Percentiles rank a stretch among this genome's conserved stretches.
phyloP scores from a whole-genome alignment of 2,888 invertebrate species.

The Agrochola litura region DNA sequence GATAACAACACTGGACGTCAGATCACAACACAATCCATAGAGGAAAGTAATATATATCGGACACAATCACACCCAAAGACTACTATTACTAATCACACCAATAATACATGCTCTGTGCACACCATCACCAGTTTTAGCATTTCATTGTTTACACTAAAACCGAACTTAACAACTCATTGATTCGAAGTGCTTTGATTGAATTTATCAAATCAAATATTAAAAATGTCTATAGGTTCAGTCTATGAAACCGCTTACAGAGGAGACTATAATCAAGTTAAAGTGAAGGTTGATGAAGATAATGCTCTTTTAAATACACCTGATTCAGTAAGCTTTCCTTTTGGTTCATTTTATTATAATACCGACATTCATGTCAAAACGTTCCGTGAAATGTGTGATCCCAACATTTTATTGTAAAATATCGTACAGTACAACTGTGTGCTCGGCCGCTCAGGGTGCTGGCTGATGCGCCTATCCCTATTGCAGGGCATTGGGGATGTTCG shows the following conservation, averaged over 20 bases:
- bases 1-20: too few species aligned
- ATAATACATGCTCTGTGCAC: too few species aligned
- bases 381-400: neutral
- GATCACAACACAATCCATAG: too few species aligned
- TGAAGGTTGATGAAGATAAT: slow-evolving; percentile 90
- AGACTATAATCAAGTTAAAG: slow-evolving; percentile 92
- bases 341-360: neutral
- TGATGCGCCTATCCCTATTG: too few species aligned
- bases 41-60: too few species aligned
- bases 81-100: too few species aligned
- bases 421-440: neutral
- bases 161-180: neutral
- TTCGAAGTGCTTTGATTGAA: neutral
- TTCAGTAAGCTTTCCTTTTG: slow-evolving; percentile 72
- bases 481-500: neutral
- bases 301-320: slow-evolving; percentile 77
- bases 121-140: too few species aligned
- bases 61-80: too few species aligned
- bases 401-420: neutral
- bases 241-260: slow-evolving; percentile 94
- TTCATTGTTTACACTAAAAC: too few species aligned
- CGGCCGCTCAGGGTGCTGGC: neutral
- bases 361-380: neutral
- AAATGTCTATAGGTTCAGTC: slow-evolving; percentile 87
- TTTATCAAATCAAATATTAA: slow-evolving; percentile 30